Conservation (phyloP, 2,888 invertebrate species). For the Mimumesa dahlbomi region DNA sequence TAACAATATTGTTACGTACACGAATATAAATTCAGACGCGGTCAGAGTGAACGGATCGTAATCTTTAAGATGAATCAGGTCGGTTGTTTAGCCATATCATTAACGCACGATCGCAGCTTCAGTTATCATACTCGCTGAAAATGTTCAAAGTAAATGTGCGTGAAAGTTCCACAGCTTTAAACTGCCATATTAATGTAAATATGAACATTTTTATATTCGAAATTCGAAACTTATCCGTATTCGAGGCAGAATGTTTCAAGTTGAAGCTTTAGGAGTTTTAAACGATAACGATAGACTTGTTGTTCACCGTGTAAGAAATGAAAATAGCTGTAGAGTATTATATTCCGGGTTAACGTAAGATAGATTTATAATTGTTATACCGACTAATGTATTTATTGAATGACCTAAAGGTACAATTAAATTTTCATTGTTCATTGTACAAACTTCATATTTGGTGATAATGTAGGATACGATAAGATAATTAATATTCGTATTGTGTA, state of each 20-base stretch:
- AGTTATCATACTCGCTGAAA: background rate
- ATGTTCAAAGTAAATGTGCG: constrained; percentile 3
- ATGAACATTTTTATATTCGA: constrained; percentile 47
- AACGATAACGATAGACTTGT: constrained; percentile 19
- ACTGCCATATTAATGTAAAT: constrained; percentile 62
- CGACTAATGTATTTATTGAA: constrained; percentile 62
- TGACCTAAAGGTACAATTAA: constrained; percentile 28
- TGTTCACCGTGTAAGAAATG: constrained; percentile 21
- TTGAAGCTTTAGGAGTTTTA: constrained; percentile 20
- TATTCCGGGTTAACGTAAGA: constrained; percentile 23
- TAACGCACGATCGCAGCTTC: background rate
- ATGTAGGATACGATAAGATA: constrained; percentile 16
- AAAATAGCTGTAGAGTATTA: constrained; percentile 41
- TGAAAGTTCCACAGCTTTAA: constrained; percentile 59
- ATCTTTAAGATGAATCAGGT: too few species aligned
- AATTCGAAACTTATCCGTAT: too few species aligned
- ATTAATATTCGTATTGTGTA: constrained; percentile 50
- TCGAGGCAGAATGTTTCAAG: constrained; percentile 40
- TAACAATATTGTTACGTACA: constrained; percentile 71
- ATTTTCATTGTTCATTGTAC: constrained; percentile 59
- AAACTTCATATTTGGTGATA: constrained; percentile 56
- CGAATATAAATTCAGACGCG: constrained; percentile 73
- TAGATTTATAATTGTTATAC: constrained; percentile 48
- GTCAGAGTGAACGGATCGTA: constrained; percentile 72
- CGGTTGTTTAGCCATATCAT: too few species aligned